A percentile compares a stretch with the other conserved stretches of the same genome.
Conservation (phyloP, 2,113 vertebrate species). For the Mobula hypostoma region DNA sequence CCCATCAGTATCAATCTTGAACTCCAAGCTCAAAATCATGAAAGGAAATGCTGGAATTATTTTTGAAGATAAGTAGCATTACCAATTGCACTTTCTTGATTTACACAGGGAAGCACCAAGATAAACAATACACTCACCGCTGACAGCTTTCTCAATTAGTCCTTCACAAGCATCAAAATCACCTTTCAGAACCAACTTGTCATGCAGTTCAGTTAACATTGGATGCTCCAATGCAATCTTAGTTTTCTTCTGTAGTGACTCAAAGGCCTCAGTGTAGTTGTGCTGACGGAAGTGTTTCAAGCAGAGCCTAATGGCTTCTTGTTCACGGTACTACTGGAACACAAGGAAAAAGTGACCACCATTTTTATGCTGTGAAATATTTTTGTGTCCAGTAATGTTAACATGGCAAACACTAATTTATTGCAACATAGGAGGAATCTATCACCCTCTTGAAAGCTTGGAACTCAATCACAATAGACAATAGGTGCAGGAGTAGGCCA, state of each 20-base stretch:
- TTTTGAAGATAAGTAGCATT: background rate
- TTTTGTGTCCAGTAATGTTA: background rate
- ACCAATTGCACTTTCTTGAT: background rate
- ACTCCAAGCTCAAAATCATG: background rate
- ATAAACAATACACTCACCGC: conserved; percentile 64
- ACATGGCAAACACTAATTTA: background rate
- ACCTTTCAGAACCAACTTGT: conserved; percentile 85
- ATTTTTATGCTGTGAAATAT: background rate
- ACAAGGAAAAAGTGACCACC: conserved; percentile 50
- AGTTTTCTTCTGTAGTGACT: conserved; percentile 97
- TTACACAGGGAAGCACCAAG: background rate
- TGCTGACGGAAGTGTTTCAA: conserved; percentile 97
- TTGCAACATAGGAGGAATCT: background rate
- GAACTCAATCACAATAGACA: no score
- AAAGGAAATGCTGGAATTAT: background rate
- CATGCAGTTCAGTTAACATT: conserved; percentile 92
- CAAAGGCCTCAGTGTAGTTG: conserved; percentile 99
- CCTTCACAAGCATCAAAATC: conserved; percentile 96
- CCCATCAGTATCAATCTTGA: background rate
- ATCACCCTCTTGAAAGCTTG: background rate
- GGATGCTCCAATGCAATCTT: conserved; percentile 92
- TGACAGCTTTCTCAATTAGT: conserved; percentile 94
- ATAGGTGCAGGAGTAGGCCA: no score
- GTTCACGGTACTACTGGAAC: conserved; percentile 92
- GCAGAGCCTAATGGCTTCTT: conserved; percentile 98